phyloP scores from a whole-genome alignment of 2,797 vertebrate genomes.

The Propithecus deckenii region DNA sequence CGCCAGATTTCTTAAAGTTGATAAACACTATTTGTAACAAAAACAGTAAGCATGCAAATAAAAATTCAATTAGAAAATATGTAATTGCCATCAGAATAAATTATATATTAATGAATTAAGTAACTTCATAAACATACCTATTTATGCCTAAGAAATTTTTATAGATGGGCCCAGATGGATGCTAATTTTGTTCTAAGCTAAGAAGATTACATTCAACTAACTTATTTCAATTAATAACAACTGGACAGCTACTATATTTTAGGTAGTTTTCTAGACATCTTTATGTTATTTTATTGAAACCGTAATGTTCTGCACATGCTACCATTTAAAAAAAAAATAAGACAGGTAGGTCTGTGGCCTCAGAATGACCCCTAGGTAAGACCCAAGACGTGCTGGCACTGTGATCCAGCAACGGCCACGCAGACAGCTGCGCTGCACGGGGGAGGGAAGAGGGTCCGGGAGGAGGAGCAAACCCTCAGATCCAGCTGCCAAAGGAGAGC shows the following conservation, averaged over 20 bases:
- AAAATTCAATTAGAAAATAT: slow-evolving; percentile 52
- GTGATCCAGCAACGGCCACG: background rate
- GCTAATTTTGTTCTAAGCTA: slow-evolving; percentile 39
- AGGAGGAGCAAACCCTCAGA: background rate
- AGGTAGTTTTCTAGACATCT: slow-evolving; percentile 4
- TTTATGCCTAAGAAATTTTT: slow-evolving; percentile 12
- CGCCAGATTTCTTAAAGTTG: background rate
- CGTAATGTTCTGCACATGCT: background rate
- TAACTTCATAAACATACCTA: slow-evolving; percentile 26
- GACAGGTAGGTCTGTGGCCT: background rate
- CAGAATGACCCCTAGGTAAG: background rate
- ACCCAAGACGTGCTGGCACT: background rate
- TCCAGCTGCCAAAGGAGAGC: background rate
- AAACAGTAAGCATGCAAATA: background rate
- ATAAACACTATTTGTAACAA: background rate
- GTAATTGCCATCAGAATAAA: slow-evolving; percentile 8
- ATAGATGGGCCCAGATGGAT: background rate
- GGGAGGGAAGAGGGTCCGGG: background rate
- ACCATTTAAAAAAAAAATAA: background rate
- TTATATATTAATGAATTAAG: slow-evolving; percentile 42
- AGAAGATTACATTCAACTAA: slow-evolving; percentile 43
- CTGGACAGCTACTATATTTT: background rate
- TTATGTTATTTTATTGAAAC: slow-evolving; percentile 19
- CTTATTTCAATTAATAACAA: slow-evolving; percentile 42
- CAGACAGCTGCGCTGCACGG: background rate